Evolutionary conservation across 2,888 invertebrate genomes (phyloP), one percentile per base, ranked within the genome.

Genomic region (Bellardia pandia): DNA sequence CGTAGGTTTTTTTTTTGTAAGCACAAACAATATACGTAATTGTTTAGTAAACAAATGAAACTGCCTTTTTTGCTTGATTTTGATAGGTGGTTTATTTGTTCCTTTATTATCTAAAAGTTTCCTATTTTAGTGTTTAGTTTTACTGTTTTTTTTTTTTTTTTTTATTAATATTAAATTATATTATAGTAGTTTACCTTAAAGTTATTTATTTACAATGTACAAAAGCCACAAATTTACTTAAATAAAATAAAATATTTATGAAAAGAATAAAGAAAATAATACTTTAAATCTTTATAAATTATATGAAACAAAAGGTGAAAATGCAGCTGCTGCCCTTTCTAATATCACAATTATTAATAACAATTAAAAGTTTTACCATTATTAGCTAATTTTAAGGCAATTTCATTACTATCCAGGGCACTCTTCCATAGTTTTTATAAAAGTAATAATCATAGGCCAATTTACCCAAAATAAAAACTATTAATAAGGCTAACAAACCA

Each of bases 351-450:
- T 42, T 37, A 53, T 40, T 40, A 71, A 33, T 33, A 51, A 69
- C 8, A 69, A 23, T 42, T 42, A 14, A 8, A 74, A 4, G n/a
- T 16, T 33, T 30, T 33, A 23, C 13, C 23, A 14, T 37, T 33
- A 53, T 30, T 8, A 14, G 14, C 45, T 56, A 13, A 30, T 23
- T 71, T 93, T 93, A 96, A 42, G 97, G 97, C 93, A 97, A 94
- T 93, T 97, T 96, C 71, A 96, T 95, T 2, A 97, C 97, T 88
- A 98, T 95, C 97, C 97, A 97, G 0, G 98, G 98, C 86, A 98
- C 94, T 90, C 96, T 95, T 0, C 97, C 97, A 33, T 96, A 96
- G 85, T 95, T 96, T 92, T 96, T 97, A 92, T 97, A 98, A 90
- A 94, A 95, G 93, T 97, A 96, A 94, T 97, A 98, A 93, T 98